Percentiles rank a stretch among this genome's conserved stretches.
phyloP scores from a whole-genome alignment of 2,888 invertebrate genomes.

The Eulithis prunata region DNA sequence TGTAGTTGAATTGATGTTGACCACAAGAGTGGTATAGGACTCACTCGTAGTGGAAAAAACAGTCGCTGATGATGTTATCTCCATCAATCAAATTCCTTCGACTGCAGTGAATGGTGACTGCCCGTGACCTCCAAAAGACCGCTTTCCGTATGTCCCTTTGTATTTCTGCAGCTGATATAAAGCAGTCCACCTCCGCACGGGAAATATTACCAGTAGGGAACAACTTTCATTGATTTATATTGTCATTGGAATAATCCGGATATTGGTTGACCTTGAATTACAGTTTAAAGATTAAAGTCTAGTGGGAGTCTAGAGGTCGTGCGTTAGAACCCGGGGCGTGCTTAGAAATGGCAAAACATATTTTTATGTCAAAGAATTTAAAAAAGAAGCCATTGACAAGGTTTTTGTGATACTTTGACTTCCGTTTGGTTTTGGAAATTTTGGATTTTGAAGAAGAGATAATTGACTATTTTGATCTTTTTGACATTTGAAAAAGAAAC shows the following conservation, averaged over 20 bases:
- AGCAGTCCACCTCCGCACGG: conserved; percentile 51
- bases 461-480: too few species aligned
- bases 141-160: conserved; percentile 68
- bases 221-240: conserved; percentile 35
- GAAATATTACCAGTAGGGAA: conserved; percentile 39
- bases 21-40: too few species aligned
- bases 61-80: neutral
- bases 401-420: too few species aligned
- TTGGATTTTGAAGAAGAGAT: too few species aligned
- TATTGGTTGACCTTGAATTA: conserved; percentile 18
- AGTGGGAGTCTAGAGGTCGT: neutral
- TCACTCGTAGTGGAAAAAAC: too few species aligned
- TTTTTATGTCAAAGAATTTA: neutral
- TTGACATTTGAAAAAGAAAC: too few species aligned
- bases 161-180: conserved; percentile 39
- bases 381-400: neutral
- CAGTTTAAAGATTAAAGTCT: neutral
- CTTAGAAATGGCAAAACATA: too few species aligned
- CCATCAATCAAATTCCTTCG: conserved; percentile 2
- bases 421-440: too few species aligned
- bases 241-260: conserved; percentile 17
- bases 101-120: conserved; percentile 26
- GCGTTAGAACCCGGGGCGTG: neutral
- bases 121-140: conserved; percentile 71
- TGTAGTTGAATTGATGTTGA: too few species aligned